Conservation (phyloP, 2,888 invertebrate genomes). For the Sinohyriopsis cumingii region DNA sequence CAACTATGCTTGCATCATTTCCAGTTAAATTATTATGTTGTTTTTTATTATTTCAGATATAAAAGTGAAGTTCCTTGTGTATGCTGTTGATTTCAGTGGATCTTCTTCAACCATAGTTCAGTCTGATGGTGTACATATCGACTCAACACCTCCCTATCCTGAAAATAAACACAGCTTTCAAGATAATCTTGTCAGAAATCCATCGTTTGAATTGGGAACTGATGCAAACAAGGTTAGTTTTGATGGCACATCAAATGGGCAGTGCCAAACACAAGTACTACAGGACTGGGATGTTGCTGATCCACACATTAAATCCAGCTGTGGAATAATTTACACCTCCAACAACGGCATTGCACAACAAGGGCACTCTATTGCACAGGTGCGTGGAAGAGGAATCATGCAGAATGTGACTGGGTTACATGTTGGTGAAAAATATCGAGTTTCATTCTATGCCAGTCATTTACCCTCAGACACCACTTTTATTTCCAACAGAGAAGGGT, state of each 20-base stretch:
- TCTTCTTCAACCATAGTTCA: conserved; percentile 15
- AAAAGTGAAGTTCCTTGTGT: conserved; percentile 6
- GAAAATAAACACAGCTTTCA: conserved; percentile 4
- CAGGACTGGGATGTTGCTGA: too few relatives aligned
- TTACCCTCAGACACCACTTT: conserved; percentile 7
- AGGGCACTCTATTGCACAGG: too few relatives aligned
- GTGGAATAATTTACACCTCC: too few relatives aligned
- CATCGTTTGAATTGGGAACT: conserved; percentile 18
- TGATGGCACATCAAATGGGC: too few relatives aligned
- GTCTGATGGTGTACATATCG: conserved; percentile 26
- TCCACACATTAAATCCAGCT: too few relatives aligned
- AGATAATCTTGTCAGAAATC: conserved; percentile 15
- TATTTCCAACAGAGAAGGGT: conserved; percentile 18
- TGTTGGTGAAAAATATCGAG: conserved; percentile 3
- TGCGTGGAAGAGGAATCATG: neutral
- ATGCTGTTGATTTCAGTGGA: conserved; percentile 21
- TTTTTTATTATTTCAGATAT: conserved; percentile 4
- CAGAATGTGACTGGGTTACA: conserved; percentile 3
- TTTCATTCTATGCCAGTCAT: conserved; percentile 22
- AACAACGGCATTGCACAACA: too few relatives aligned
- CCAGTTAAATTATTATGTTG: too few relatives aligned
- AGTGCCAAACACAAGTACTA: too few relatives aligned
- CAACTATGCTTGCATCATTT: too few relatives aligned
- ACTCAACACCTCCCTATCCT: conserved; percentile 18
- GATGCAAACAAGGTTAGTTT: too few relatives aligned